Evolutionary conservation across 2,888 invertebrate species (phyloP), one percentile per base, ranked within the genome.

Genomic region (Meganola albula): DNA sequence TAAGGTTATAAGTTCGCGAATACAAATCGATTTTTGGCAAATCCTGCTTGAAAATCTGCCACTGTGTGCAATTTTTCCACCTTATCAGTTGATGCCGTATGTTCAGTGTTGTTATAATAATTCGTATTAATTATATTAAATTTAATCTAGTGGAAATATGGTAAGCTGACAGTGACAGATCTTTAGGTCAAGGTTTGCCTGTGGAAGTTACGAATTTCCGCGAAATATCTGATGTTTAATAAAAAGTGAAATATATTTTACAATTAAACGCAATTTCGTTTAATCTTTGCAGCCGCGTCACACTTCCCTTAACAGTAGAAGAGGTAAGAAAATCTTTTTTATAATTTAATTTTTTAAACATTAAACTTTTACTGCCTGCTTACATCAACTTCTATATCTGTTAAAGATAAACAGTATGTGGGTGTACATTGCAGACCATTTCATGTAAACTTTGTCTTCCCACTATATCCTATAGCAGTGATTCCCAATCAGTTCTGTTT

Each of bases 281-380:
- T 75, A 62, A 73, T 20, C 20, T 20, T 90, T 91, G 73, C 91
- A 97, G 97, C 89, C 97, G 98, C 74, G 95, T 98, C 69, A 93
- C 96, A 78, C 91, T 98, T 83, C 97, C 97, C 72, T 90, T 98
- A 82, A 96, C 96, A 64, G 97, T 98, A 58, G 97, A 98, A 88
- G 97, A 98, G 94, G 97, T 97, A 89, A 89, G 93, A n/a, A n/a
- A n/a, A n/a, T n/a, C n/a, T 34, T 38, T 31, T 30, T 24, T 12
- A 34, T 13, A 44, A 36, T 26, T n/a, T n/a, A n/a, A n/a, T n/a
- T n/a, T n/a, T n/a, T n/a, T n/a, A n/a, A n/a, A n/a, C n/a, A n/a
- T n/a, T n/a, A n/a, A n/a, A n/a, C n/a, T n/a, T n/a, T n/a, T n/a
- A n/a, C n/a, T n/a, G n/a, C n/a, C n/a, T n/a, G n/a, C n/a, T n/a